These are phyloP conservation scores for Enteromius unitaeniatus DNA, from an alignment of 2,797 vertebrate genomes.

Conservation along the genomic window DNA sequence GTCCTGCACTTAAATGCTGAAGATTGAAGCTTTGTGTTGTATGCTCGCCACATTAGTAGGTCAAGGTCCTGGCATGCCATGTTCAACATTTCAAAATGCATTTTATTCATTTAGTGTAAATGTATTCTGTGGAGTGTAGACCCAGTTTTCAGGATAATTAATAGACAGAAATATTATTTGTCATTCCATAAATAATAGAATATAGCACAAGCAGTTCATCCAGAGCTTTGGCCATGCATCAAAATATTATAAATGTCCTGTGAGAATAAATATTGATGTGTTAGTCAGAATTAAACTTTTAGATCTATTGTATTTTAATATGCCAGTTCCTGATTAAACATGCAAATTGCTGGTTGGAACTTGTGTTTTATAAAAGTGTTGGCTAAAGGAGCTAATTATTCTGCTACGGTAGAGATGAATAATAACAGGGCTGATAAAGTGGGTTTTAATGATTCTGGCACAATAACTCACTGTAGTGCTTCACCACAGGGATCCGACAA, in stretches of 20 bases:
- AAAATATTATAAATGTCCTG: not conserved
- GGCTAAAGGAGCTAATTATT: conserved; percentile 28
- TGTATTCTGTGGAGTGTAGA: not conserved
- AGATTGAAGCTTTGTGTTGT: conserved; percentile 52
- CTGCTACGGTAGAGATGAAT: conserved; percentile 15
- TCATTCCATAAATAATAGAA: conserved; percentile 7
- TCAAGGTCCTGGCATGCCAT: conserved; percentile 11
- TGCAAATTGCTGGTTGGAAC: conserved; percentile 11
- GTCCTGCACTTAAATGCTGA: conserved; percentile 34
- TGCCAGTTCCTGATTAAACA: not conserved
- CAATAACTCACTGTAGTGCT: conserved; percentile 35
- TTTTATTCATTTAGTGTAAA: not conserved
- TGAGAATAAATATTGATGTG: not conserved
- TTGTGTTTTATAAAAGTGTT: conserved; percentile 5
- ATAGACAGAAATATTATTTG: conserved; percentile 11
- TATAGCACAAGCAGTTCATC: conserved; percentile 4
- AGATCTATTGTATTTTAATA: not conserved
- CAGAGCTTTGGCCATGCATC: not conserved
- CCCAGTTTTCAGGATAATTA: not conserved
- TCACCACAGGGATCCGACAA: conserved; percentile 7
- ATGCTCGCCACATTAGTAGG: conserved; percentile 29
- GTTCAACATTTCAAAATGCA: conserved; percentile 54
- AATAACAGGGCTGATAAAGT: conserved; percentile 40
- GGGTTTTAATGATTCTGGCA: conserved; percentile 26
- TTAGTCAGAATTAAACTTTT: not conserved